These are phyloP conservation scores for Dendroctonus ponderosae DNA, from an alignment of 1,140 invertebrate species.

Conservation along the genomic window DNA sequence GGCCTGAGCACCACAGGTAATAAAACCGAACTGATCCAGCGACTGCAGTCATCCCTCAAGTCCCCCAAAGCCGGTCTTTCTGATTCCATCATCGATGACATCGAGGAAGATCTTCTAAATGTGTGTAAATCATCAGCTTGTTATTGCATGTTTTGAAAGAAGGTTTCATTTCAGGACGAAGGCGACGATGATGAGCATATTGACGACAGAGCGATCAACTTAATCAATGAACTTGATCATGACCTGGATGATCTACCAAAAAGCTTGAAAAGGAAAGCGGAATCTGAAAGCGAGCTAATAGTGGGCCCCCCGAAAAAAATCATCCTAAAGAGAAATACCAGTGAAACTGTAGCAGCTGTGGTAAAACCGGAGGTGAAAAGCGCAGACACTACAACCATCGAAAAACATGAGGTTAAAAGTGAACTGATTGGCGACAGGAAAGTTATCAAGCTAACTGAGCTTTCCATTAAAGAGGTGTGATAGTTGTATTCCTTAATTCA, in stretches of 20 bases:
- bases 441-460: constrained; percentile 61
- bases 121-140: constrained; percentile 30
- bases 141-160: not conserved
- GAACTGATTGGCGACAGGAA: constrained; percentile 49
- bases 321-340: constrained; percentile 62
- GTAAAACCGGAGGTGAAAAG: constrained; percentile 28
- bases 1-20: constrained; percentile 72
- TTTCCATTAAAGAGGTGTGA: constrained; percentile 64
- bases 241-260: constrained; percentile 51
- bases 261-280: constrained; percentile 36
- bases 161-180: constrained; percentile 12
- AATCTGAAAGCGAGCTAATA: constrained; percentile 41
- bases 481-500: not conserved
- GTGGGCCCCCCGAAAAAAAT: constrained; percentile 56
- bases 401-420: not conserved
- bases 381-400: not conserved
- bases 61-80: constrained; percentile 41
- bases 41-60: constrained; percentile 67
- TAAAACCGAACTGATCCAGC: constrained; percentile 75
- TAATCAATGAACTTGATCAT: constrained; percentile 44
- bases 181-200: constrained; percentile 50
- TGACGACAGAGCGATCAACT: constrained; percentile 43
- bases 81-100: constrained; percentile 53
- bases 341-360: constrained; percentile 31
- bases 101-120: constrained; percentile 57